A percentile compares a stretch with the other conserved stretches of the same genome.
These are phyloP conservation scores for Spatula clypeata DNA, from an alignment of 2,797 vertebrate species.

Conservation along the genomic window DNA sequence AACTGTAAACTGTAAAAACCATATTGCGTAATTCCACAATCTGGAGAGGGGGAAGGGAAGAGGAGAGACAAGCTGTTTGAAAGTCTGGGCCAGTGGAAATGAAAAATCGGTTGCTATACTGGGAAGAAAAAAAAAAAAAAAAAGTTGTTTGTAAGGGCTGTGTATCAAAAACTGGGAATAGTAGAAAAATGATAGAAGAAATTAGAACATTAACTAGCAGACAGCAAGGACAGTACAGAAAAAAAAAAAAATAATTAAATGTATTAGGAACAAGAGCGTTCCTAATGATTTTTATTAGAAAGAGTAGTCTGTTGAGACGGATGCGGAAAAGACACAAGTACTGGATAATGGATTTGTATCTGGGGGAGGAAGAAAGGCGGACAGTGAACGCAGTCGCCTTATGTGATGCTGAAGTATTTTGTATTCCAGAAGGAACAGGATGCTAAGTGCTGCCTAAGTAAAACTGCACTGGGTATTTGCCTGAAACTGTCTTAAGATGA, in stretches of 20 bases:
- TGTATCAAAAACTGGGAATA: neutral
- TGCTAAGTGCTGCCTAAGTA: neutral
- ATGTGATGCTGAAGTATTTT: neutral
- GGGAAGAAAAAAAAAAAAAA: neutral
- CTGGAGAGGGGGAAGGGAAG: neutral
- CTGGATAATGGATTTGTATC: neutral
- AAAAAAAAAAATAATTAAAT: neutral
- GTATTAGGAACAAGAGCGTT: neutral
- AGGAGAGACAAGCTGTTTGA: neutral
- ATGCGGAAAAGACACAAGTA: neutral
- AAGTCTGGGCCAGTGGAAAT: neutral
- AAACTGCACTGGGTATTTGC: neutral
- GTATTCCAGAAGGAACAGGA: neutral
- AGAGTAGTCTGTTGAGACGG: neutral
- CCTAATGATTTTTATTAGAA: slow-evolving; percentile 22
- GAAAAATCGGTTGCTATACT: neutral
- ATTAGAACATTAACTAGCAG: neutral
- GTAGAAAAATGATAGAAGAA: neutral
- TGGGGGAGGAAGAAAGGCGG: neutral
- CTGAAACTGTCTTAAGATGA: neutral
- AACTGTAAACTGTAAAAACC: neutral
- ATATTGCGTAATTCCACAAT: neutral
- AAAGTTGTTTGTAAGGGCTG: neutral
- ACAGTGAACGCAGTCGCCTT: neutral
- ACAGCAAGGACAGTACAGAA: neutral